These are phyloP conservation scores for Sebastes ruberrimus DNA, from an alignment of 2,797 vertebrate species.

Conservation along the genomic window DNA sequence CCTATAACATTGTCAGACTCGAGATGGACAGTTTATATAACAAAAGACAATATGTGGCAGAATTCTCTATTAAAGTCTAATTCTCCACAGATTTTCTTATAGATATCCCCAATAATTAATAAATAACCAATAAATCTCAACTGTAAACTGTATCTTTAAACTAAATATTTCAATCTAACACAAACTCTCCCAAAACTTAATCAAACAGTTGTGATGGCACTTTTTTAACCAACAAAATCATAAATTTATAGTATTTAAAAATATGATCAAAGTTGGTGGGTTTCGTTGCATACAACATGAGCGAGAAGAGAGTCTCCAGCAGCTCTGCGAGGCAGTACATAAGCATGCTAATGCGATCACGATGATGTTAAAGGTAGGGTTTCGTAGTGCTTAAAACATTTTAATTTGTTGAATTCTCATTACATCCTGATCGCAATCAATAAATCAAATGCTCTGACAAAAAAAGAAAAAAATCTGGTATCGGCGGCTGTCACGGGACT, in stretches of 20 bases:
- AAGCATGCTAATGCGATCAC: too few species aligned
- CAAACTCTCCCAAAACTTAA: background rate
- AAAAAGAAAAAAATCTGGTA: too few species aligned
- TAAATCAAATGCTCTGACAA: too few species aligned
- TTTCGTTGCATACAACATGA: background rate
- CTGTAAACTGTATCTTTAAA: background rate
- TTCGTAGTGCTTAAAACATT: too few species aligned
- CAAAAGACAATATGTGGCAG: too few species aligned
- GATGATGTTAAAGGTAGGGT: too few species aligned
- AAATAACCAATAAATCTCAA: background rate
- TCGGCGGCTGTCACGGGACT: rapidly evolving
- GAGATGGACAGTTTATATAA: too few species aligned
- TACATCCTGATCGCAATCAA: too few species aligned
- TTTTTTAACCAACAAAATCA: background rate
- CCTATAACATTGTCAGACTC: background rate
- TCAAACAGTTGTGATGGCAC: background rate
- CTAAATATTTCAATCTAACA: background rate
- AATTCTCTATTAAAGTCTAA: too few species aligned
- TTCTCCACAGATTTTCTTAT: background rate
- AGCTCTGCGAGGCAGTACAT: too few species aligned
- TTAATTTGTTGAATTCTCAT: too few species aligned
- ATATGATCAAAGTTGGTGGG: background rate
- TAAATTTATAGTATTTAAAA: background rate
- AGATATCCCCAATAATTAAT: background rate
- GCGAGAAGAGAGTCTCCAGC: too few species aligned